phyloP scores from a whole-genome alignment of 2,113 vertebrate species.

The Mola mola region DNA sequence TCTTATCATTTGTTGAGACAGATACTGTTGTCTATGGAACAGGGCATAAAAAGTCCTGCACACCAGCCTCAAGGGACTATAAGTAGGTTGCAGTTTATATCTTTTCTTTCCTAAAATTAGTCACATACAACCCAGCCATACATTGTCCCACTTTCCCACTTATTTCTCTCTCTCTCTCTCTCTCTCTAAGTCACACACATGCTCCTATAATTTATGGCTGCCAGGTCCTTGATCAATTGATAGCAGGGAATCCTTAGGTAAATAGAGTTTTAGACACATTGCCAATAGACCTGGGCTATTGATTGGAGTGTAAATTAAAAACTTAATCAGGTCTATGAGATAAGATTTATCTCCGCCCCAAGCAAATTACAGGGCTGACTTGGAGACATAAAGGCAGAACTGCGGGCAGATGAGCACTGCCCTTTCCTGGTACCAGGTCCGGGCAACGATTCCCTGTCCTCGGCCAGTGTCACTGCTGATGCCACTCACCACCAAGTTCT shows the following conservation, averaged over 20 bases:
- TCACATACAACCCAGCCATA: slow-evolving; percentile 33
- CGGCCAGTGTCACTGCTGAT: background rate
- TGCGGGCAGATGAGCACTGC: slow-evolving; percentile 58
- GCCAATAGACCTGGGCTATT: slow-evolving; percentile 99
- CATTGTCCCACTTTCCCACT: slow-evolving; percentile 48
- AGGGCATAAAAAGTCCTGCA: slow-evolving; percentile 21
- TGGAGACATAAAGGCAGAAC: slow-evolving; percentile 70
- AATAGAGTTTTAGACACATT: slow-evolving; percentile 99
- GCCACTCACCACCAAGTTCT: slow-evolving; percentile 1
- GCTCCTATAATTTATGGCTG: slow-evolving; percentile 92
- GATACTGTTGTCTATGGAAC: slow-evolving; percentile 21
- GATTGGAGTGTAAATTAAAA: slow-evolving; percentile 99
- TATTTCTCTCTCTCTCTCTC: slow-evolving; percentile 11
- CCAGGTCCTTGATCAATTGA: slow-evolving; percentile 99
- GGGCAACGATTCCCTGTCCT: slow-evolving; percentile 14
- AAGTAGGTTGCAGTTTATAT: slow-evolving; percentile 30
- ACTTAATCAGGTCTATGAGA: slow-evolving; percentile 98
- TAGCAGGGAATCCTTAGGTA: slow-evolving; percentile 98
- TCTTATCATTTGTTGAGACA: slow-evolving; percentile 14
- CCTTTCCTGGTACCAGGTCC: slow-evolving; percentile 60
- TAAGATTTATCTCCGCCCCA: slow-evolving; percentile 86
- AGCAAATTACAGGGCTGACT: slow-evolving; percentile 83
- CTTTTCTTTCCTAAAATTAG: slow-evolving; percentile 56
- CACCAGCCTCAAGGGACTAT: slow-evolving; percentile 40
- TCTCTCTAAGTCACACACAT: slow-evolving; percentile 44